Conservation (phyloP, 2,888 invertebrate species). For the Gonocerus acuteangulatus region DNA sequence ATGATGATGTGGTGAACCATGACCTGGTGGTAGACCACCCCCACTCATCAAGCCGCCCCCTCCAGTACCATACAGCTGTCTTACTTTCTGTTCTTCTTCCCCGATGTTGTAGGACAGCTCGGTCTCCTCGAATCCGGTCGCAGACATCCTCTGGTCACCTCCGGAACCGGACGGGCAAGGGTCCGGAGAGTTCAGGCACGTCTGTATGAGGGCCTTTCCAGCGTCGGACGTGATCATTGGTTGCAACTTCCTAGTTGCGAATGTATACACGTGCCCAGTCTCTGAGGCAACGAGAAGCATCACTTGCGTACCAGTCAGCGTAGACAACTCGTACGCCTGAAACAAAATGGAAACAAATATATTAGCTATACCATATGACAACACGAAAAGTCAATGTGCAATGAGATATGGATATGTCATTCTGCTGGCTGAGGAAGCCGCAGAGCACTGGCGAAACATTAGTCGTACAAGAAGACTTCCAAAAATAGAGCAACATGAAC, state of each 20-base stretch:
- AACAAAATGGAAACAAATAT: slow-evolving; percentile 41
- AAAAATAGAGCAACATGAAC: too few relatives aligned
- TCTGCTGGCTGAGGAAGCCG: too few relatives aligned
- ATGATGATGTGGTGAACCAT: slow-evolving; percentile 47
- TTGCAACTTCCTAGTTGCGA: slow-evolving; percentile 95
- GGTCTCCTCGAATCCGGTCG: slow-evolving; percentile 96
- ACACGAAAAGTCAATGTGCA: too few relatives aligned
- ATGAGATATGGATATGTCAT: too few relatives aligned
- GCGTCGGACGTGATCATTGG: slow-evolving; percentile 98
- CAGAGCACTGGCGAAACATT: too few relatives aligned
- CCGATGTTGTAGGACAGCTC: slow-evolving; percentile 94
- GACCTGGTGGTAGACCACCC: slow-evolving; percentile 50
- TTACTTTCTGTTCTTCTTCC: slow-evolving; percentile 94
- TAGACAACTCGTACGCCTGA: slow-evolving; percentile 98
- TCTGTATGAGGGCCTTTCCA: slow-evolving; percentile 96
- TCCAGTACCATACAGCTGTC: slow-evolving; percentile 82
- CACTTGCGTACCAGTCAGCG: slow-evolving; percentile 97
- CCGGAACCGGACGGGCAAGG: slow-evolving; percentile 54
- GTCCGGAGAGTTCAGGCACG: slow-evolving; percentile 95
- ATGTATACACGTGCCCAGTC: slow-evolving; percentile 99
- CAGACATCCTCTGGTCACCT: slow-evolving; percentile 92
- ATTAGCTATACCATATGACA: too few relatives aligned
- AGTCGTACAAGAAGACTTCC: too few relatives aligned
- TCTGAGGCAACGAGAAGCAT: slow-evolving; percentile 98
- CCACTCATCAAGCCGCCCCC: slow-evolving; percentile 55